Evolutionary conservation across 2,888 invertebrate species (phyloP).

Genomic region (Diadegma fenestrale): DNA sequence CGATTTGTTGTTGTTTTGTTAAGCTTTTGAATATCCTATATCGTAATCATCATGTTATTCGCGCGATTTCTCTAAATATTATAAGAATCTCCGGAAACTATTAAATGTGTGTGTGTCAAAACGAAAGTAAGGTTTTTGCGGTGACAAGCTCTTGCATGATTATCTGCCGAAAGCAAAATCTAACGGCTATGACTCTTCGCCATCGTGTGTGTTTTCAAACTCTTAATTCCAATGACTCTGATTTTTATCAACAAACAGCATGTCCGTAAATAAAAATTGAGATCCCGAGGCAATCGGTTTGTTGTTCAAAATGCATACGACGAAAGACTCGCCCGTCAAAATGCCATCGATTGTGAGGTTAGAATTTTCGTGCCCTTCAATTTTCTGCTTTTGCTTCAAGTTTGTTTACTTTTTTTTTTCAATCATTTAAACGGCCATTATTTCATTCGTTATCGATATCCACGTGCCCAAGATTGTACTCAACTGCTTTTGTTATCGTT

Average conservation of each 20-base stretch:
- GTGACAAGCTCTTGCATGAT: constrained; percentile 28
- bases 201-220: background rate
- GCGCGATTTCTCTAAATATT: background rate
- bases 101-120: background rate
- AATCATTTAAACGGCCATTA: background rate
- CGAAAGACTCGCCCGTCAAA: constrained; percentile 10
- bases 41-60: background rate
- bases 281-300: background rate
- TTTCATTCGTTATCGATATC: background rate
- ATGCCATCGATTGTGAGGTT: constrained; percentile 28
- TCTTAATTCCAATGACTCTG: constrained; percentile 14
- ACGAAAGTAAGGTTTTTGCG: constrained; percentile 26
- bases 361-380: constrained; percentile 18
- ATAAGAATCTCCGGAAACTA: background rate
- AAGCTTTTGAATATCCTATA: constrained; percentile 2
- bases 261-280: constrained; percentile 11
- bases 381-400: background rate
- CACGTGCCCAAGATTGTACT: background rate
- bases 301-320: background rate
- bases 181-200: constrained; percentile 20
- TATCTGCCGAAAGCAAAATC: background rate
- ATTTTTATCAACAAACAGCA: background rate
- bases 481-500: background rate
- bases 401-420: constrained; percentile 31
- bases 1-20: background rate